Base-by-base conservation (phyloP, 2,888 invertebrate species). In the Parnassius glacialis region DNA sequence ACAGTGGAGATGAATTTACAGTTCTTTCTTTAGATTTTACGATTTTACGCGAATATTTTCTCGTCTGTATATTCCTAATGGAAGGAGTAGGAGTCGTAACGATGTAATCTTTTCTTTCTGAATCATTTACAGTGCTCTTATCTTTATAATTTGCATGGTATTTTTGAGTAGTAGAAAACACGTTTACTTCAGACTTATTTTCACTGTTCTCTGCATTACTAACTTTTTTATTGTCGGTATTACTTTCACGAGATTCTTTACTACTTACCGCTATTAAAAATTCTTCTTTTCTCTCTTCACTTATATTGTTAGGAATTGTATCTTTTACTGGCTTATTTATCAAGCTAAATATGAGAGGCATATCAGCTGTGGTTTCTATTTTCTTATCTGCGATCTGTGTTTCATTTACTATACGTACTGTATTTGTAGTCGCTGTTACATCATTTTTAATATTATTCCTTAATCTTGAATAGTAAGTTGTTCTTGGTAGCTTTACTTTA, bases 131-230 rank as follows among this genome's bases (percentile, higher is more conserved):
- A 34, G 74, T 64, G 54, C 73, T 76, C 25, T 76, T 69, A 51
- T 85, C 80, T 69, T 86, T 88, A 59, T 81, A 90, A 69, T 82
- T 88, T 9, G 90, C 79, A 59, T 90, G 90, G 65, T 84, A 90
- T 69, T 84, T 90, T 63, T 80, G 76, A 57, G 81, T 85, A n/a
- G 82, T 79, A 42, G 79, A 70, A 44, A 74, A 70, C 42, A 73
- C 64, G 48, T 75, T 78, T 12, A 78, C 63, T 7, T 76, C 57
- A 34, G 79, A 72, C 60, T 76, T 78, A 51, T 75, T 78, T 72
- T 82, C 81, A 64, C 72, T 78, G 65, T 80, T 80, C 64, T 81
- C 79, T 1, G 71, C 74, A 61, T 70, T 78, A 61, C 75, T 76
- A 20, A 70, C 64, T 9, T 81, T 67, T 65, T 85, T 83, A 71